phyloP scores from a whole-genome alignment of 2,797 vertebrate species.

The Lagodon rhomboides region DNA sequence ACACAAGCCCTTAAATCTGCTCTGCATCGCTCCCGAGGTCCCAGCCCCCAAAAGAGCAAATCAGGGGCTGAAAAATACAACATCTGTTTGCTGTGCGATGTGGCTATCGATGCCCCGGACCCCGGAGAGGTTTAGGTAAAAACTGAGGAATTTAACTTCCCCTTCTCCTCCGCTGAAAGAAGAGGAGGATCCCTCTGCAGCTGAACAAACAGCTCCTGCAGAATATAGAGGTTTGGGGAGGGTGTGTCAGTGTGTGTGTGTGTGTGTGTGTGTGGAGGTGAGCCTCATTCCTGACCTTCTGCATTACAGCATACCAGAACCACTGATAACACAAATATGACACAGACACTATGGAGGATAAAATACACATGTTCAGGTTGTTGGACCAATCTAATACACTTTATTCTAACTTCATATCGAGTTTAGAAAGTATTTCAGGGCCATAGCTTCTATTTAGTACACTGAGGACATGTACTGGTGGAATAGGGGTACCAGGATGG shows the following conservation, averaged over 20 bases:
- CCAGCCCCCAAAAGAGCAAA: slow-evolving; percentile 41
- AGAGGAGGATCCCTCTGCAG: slow-evolving; percentile 73
- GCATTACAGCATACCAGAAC: slow-evolving; percentile 41
- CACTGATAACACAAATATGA: slow-evolving; percentile 39
- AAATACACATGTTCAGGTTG: background rate
- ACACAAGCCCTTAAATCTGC: slow-evolving; percentile 78
- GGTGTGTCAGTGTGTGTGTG: slow-evolving; percentile 62
- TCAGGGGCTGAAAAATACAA: slow-evolving; percentile 60
- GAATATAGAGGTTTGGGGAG: slow-evolving; percentile 38
- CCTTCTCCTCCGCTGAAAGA: slow-evolving; percentile 30
- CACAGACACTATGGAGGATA: background rate
- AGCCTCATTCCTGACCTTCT: slow-evolving; percentile 53
- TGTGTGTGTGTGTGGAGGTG: slow-evolving; percentile 34
- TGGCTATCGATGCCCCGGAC: slow-evolving; percentile 46
- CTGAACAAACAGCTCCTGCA: slow-evolving; percentile 80
- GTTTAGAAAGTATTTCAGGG: background rate
- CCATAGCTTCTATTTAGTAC: background rate
- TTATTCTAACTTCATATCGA: background rate
- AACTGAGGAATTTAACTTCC: slow-evolving; percentile 56
- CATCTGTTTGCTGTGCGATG: slow-evolving; percentile 64
- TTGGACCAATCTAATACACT: background rate
- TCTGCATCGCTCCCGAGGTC: slow-evolving; percentile 58
- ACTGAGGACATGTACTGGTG: background rate
- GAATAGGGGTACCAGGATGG: background rate
- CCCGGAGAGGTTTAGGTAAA: slow-evolving; percentile 27